Evolutionary conservation across 2,113 vertebrate genomes (phyloP).

Genomic region (Clarias batrachus): DNA sequence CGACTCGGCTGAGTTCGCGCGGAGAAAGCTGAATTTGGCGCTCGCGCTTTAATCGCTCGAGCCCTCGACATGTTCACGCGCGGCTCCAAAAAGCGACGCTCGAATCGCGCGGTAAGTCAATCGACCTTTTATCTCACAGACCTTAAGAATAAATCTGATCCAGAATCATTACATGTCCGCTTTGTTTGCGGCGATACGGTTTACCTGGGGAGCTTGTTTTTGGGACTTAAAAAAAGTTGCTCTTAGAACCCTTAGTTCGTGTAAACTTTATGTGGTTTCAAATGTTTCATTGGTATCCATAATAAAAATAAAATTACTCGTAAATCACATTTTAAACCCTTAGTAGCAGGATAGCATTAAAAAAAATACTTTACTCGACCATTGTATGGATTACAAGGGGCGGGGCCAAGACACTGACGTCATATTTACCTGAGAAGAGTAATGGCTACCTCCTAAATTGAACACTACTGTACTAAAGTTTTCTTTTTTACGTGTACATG

Average conservation of each 20-base stretch:
- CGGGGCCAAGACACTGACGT: slow-evolving; percentile 57
- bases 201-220: not conserved
- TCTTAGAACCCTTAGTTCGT: not conserved
- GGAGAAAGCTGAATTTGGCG: not conserved
- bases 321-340: not conserved
- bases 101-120: slow-evolving; percentile 70
- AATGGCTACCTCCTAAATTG: not conserved
- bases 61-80: slow-evolving; percentile 71
- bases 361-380: not conserved
- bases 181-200: not conserved
- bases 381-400: slow-evolving; percentile 51
- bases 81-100: slow-evolving; percentile 76
- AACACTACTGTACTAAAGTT: not conserved
- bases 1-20: not conserved
- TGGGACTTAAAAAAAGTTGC: not conserved
- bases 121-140: not conserved
- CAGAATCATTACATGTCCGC: not conserved
- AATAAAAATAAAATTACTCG: too few relatives aligned
- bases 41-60: slow-evolving; percentile 13
- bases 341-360: slow-evolving; percentile 45
- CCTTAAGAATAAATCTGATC: not conserved
- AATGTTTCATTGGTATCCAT: too few relatives aligned
- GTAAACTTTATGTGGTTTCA: not conserved
- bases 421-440: slow-evolving; percentile 65
- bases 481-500: not conserved